Conservation (phyloP, 2,888 invertebrate species). For the Tipula vernalis region DNA sequence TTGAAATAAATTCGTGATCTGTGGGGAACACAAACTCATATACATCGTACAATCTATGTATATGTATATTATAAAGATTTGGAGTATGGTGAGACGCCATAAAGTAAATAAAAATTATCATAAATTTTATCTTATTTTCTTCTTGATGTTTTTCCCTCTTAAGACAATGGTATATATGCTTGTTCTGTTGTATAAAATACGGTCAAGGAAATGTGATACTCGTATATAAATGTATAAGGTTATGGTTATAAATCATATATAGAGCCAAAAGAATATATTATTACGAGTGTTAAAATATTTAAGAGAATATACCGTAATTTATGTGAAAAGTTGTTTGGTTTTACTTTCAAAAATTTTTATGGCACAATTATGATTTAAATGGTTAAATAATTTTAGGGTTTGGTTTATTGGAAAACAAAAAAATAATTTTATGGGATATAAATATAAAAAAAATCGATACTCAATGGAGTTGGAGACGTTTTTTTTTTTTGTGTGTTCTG, state of each 20-base stretch:
- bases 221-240: not conserved
- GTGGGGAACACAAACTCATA: not conserved
- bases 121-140: not conserved
- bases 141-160: not conserved
- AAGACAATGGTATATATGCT: not conserved
- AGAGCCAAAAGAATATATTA: not conserved
- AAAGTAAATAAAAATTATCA: slow-evolving; percentile 4
- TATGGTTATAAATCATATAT: not conserved
- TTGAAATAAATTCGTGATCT: not conserved
- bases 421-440: not conserved
- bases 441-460: not conserved
- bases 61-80: not conserved
- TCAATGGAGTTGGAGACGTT: not conserved
- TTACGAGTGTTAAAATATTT: slow-evolving; percentile 4
- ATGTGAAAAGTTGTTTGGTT: not conserved
- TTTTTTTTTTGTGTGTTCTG: not conserved
- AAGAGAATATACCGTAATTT: not conserved
- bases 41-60: not conserved
- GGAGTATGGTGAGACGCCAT: not conserved
- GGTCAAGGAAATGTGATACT: not conserved
- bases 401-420: not conserved
- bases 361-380: not conserved
- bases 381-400: not conserved
- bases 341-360: not conserved
- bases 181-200: not conserved